These are phyloP conservation scores for Drosophila trapezifrons DNA, from an alignment of 1,140 invertebrate species.

Conservation along the genomic window DNA sequence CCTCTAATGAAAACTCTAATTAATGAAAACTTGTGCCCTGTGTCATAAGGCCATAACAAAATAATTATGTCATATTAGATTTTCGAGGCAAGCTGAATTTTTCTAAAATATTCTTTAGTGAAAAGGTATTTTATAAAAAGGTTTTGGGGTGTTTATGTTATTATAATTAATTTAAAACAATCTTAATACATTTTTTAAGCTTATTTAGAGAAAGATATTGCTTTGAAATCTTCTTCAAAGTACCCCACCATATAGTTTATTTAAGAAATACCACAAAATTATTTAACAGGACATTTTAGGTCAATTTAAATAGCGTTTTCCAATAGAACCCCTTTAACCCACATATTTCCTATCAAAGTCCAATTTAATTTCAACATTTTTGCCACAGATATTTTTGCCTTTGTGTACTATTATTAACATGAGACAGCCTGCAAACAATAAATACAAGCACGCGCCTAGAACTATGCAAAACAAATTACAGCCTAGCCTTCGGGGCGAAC, in stretches of 20 bases:
- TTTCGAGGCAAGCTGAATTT: no score
- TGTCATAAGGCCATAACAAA: no score
- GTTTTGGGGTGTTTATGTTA: no score
- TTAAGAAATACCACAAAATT: background rate
- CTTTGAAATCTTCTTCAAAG: no score
- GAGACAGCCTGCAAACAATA: constrained; percentile 59
- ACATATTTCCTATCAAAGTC: background rate
- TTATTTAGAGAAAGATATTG: no score
- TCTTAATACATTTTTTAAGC: no score
- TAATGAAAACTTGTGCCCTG: no score
- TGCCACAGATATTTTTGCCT: constrained; percentile 2
- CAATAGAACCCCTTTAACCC: background rate
- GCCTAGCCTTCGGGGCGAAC: constrained; percentile 13
- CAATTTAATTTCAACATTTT: background rate
- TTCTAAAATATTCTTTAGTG: no score
- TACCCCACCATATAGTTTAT: no score
- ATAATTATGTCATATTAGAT: background rate
- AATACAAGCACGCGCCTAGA: constrained; percentile 65
- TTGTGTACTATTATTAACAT: constrained; percentile 11
- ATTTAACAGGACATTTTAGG: background rate
- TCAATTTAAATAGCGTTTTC: background rate
- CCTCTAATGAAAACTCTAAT: no score
- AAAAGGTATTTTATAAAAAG: no score
- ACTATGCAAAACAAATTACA: constrained; percentile 75
- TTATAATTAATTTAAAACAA: no score